Conservation (phyloP, 2,888 invertebrate genomes). For the Balanococcus diminutus region DNA sequence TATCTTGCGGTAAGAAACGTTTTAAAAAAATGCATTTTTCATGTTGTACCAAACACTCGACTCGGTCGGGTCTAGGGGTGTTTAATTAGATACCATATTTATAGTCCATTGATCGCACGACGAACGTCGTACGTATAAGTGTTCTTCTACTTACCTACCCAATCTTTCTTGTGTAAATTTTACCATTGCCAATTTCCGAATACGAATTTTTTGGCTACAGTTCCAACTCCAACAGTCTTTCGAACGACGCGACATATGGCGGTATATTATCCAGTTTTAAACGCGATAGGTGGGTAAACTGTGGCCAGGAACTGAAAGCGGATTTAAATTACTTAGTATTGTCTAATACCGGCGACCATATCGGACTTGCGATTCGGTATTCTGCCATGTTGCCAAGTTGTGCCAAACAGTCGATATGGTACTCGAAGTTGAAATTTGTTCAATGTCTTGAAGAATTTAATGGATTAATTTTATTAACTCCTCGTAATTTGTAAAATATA, state of each 20-base stretch:
- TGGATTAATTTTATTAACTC: background rate
- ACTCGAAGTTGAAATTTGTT: background rate
- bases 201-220: background rate
- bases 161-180: background rate
- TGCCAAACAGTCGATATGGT: background rate
- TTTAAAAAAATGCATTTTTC: conserved; percentile 4
- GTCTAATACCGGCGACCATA: background rate
- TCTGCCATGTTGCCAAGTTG: background rate
- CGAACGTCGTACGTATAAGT: no score
- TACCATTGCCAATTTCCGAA: background rate
- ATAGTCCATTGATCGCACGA: background rate
- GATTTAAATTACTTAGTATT: background rate
- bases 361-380: background rate
- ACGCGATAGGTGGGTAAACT: background rate
- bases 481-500: no score
- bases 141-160: no score
- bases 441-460: background rate
- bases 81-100: background rate
- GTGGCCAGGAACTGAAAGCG: background rate
- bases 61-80: no score
- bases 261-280: background rate
- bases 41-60: background rate
- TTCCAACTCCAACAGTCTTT: background rate
- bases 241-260: background rate
- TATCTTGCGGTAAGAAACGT: no score